These are phyloP conservation scores for Harpagifer antarcticus DNA, from an alignment of 2,797 vertebrate species.

Conservation along the genomic window DNA sequence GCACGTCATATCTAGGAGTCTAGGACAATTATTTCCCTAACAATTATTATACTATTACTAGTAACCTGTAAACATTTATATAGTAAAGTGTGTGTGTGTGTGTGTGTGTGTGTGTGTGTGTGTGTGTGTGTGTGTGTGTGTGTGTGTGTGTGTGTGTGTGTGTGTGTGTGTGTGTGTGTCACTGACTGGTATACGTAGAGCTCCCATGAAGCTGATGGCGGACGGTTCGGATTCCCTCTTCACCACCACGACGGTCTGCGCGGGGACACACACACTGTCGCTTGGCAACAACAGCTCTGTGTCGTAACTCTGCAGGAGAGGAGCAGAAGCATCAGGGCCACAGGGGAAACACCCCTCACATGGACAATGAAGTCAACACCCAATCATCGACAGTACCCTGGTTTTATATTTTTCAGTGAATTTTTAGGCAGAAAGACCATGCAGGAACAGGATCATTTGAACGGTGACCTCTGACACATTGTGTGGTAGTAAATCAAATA, in stretches of 20 bases:
- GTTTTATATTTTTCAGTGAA: not conserved
- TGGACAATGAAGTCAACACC: not conserved
- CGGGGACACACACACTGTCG: slow-evolving; percentile 67
- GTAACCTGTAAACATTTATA: too few relatives aligned
- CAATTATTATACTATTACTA: too few relatives aligned
- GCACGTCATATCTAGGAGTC: too few relatives aligned
- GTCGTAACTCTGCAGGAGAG: slow-evolving; percentile 76
- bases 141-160: not conserved
- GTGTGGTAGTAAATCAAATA: not conserved
- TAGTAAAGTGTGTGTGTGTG: not conserved
- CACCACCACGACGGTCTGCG: slow-evolving; percentile 81
- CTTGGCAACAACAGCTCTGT: slow-evolving; percentile 80
- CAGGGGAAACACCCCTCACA: not conserved
- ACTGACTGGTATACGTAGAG: slow-evolving; percentile 91
- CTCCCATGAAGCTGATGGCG: slow-evolving; percentile 94
- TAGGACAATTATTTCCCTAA: too few relatives aligned
- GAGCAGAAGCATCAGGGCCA: not conserved
- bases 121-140: not conserved
- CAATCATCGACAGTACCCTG: not conserved
- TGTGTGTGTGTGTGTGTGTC: not conserved
- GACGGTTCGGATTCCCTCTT: slow-evolving; percentile 80
- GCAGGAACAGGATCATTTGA: not conserved
- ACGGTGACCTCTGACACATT: not conserved
- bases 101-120: not conserved
- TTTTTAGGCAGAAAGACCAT: not conserved